phyloP scores from a whole-genome alignment of 1,140 invertebrate species.

The Trigoniulus corallinus region DNA sequence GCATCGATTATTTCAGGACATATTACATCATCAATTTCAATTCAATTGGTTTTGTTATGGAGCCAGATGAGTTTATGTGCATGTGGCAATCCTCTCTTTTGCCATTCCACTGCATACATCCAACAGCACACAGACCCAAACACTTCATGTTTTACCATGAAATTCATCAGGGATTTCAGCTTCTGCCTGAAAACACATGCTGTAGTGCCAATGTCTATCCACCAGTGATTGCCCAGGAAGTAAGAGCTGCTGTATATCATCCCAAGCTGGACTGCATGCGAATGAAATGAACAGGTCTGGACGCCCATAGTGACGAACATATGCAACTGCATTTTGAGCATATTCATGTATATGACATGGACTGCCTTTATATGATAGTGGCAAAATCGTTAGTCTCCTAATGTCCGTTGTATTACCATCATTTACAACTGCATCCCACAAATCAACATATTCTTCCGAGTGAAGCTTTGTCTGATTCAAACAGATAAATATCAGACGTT shows the following conservation, averaged over 20 bases:
- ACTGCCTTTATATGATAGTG: conserved; percentile 17
- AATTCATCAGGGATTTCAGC: conserved; percentile 6
- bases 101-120: conserved; percentile 23
- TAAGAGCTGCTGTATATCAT: conserved; percentile 19
- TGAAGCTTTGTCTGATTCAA: conserved; percentile 16
- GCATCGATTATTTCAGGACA: conserved; percentile 19
- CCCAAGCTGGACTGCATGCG: conserved; percentile 25
- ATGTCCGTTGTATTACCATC: not conserved
- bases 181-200: conserved; percentile 11
- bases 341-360: conserved; percentile 26
- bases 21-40: conserved; percentile 16
- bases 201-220: conserved; percentile 14
- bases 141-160: conserved; percentile 10
- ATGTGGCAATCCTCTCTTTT: conserved; percentile 29
- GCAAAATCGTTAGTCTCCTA: conserved; percentile 3
- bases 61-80: conserved; percentile 23
- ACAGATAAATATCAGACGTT: conserved; percentile 17
- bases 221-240: conserved; percentile 6
- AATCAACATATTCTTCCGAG: conserved; percentile 14
- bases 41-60: conserved; percentile 9
- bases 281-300: conserved; percentile 30
- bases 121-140: conserved; percentile 10
- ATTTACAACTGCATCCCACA: not conserved
- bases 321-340: conserved; percentile 21
- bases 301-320: conserved; percentile 19